Evolutionary conservation across 2,113 vertebrate genomes (phyloP).

Genomic region (Ammodytes dubius): DNA sequence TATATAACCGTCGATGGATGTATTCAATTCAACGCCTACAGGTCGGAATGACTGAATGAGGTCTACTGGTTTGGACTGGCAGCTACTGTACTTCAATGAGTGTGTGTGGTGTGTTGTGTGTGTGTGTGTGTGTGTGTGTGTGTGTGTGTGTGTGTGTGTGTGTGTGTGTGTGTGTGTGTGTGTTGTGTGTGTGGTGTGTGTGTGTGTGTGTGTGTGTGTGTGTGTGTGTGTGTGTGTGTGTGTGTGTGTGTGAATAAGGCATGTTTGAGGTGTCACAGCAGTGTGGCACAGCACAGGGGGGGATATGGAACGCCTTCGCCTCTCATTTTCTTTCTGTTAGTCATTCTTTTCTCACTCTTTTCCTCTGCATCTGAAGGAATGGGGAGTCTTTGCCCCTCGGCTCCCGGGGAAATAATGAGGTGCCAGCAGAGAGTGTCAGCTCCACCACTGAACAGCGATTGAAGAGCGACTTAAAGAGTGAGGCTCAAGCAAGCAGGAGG

Average conservation of each 20-base stretch:
- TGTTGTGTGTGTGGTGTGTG: slow-evolving; percentile 6
- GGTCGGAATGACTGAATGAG: slow-evolving; percentile 63
- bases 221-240: slow-evolving; percentile 25
- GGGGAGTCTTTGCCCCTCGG: slow-evolving; percentile 60
- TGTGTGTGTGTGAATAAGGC: slow-evolving; percentile 15
- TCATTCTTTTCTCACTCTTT: slow-evolving; percentile 34
- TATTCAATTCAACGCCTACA: not conserved
- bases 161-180: slow-evolving; percentile 30
- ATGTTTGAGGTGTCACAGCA: slow-evolving; percentile 62
- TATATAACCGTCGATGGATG: not conserved
- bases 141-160: not conserved
- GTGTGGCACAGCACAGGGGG: slow-evolving; percentile 40
- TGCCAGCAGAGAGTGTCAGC: slow-evolving; percentile 44
- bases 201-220: not conserved
- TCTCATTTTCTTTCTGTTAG: slow-evolving; percentile 1
- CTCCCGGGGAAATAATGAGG: slow-evolving; percentile 68
- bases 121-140: slow-evolving; percentile 25
- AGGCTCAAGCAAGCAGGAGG: slow-evolving; percentile 10
- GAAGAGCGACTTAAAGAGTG: slow-evolving; percentile 16
- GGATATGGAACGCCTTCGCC: slow-evolving; percentile 37
- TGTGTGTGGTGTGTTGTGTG: not conserved
- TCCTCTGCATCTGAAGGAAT: slow-evolving; percentile 58
- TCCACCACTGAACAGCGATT: slow-evolving; percentile 12
- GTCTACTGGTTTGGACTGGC: slow-evolving; percentile 29
- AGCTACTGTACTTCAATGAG: slow-evolving; percentile 58